A percentile compares a stretch with the other conserved stretches of the same genome.
phyloP scores from a whole-genome alignment of 2,888 invertebrate genomes.

The Callinectes sapidus region DNA sequence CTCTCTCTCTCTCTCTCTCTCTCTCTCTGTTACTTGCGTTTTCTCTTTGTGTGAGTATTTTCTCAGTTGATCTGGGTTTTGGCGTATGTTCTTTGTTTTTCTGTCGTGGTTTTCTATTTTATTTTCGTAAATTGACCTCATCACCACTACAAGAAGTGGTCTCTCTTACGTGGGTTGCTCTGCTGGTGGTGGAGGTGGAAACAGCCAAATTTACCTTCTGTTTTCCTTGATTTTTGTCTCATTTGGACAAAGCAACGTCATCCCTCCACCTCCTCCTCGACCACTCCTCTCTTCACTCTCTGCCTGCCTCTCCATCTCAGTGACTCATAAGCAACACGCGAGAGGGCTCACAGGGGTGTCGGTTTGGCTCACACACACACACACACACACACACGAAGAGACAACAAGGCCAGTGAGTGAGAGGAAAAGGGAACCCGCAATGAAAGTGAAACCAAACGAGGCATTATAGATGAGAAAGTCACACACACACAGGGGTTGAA shows the following conservation, averaged over 20 bases:
- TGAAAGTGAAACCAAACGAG: too few species aligned
- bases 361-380: neutral
- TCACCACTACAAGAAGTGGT: neutral
- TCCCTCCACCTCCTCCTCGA: neutral
- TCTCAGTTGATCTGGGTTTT: too few species aligned
- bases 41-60: too few species aligned
- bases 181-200: neutral
- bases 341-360: neutral
- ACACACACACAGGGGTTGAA: too few species aligned
- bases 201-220: slow-evolving; percentile 7
- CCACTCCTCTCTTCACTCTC: neutral
- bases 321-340: slow-evolving; percentile 19
- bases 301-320: neutral
- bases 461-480: too few species aligned
- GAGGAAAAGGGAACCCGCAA: neutral
- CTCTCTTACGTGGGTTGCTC: neutral
- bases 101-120: too few species aligned
- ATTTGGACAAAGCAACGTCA: neutral
- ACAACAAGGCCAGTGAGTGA: neutral
- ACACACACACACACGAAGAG: slow-evolving; percentile 1
- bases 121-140: neutral
- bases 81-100: too few species aligned
- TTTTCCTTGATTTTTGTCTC: neutral
- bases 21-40: too few species aligned
- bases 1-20: neutral